Conservation (phyloP, 2,888 invertebrate genomes). For the Augochlorella aurata region DNA sequence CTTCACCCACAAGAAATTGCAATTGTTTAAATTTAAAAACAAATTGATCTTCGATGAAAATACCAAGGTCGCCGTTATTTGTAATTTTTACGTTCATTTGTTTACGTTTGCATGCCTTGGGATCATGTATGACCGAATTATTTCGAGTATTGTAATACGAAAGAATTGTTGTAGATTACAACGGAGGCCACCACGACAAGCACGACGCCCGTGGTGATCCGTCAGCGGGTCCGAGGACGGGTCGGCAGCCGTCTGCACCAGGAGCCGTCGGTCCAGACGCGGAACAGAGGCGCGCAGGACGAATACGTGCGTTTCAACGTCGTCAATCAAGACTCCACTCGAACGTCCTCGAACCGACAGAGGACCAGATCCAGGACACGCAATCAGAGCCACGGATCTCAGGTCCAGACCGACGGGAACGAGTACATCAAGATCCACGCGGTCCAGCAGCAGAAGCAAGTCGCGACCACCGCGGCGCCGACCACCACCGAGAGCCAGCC, state of each 20-base stretch:
- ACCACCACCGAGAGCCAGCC: conserved; percentile 61
- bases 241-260: conserved; percentile 70
- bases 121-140: too few relatives aligned
- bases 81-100: too few relatives aligned
- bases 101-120: too few relatives aligned
- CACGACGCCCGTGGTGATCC: conserved; percentile 71
- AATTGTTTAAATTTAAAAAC: too few relatives aligned
- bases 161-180: conserved; percentile 34
- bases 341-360: conserved; percentile 34
- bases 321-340: conserved; percentile 70
- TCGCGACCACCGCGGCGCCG: conserved; percentile 59
- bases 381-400: conserved; percentile 66
- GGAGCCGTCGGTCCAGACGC: conserved; percentile 76
- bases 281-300: conserved; percentile 75
- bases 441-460: conserved; percentile 58
- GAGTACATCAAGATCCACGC: conserved; percentile 78
- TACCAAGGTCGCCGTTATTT: too few relatives aligned
- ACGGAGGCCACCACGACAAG: conserved; percentile 69
- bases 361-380: conserved; percentile 65
- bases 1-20: too few relatives aligned
- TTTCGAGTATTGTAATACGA: too few relatives aligned
- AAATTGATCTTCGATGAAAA: too few relatives aligned
- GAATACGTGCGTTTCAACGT: conserved; percentile 79
- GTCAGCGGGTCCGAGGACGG: conserved; percentile 75
- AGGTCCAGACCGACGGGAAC: conserved; percentile 76